Evolutionary conservation across 2,797 vertebrate species (phyloP).

Genomic region (Taeniopygia guttata): DNA sequence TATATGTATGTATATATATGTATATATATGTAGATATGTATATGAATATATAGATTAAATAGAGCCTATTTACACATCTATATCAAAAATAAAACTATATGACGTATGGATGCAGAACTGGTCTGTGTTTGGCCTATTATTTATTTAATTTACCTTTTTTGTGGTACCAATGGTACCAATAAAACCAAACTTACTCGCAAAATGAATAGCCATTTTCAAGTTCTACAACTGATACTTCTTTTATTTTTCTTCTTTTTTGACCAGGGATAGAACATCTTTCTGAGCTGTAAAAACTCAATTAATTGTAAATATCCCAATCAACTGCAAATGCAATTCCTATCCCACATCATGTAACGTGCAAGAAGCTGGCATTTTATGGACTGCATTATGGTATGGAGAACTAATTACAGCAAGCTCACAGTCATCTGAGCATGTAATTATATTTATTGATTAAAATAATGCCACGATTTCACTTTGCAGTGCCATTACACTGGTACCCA

Average conservation of each 20-base stretch:
- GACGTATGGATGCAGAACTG: neutral
- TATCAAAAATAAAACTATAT: neutral
- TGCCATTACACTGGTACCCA: neutral
- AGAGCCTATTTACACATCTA: neutral
- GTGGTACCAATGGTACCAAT: neutral
- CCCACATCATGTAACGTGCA: fast-evolving
- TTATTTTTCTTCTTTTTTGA: neutral
- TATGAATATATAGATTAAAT: neutral
- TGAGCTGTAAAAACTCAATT: neutral
- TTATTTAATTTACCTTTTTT: neutral
- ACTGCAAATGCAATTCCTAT: neutral
- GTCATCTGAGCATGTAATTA: neutral
- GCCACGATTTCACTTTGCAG: neutral
- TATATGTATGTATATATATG: neutral
- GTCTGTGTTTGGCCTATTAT: neutral
- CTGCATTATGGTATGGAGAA: neutral
- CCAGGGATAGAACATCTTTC: neutral
- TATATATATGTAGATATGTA: neutral
- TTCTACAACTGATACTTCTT: neutral
- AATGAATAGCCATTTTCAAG: neutral
- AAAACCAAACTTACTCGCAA: neutral
- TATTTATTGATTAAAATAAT: slow-evolving; percentile 24
- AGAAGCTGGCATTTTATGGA: neutral
- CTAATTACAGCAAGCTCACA: neutral
- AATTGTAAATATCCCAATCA: neutral